Conservation (phyloP, 64 coral and sea anemone species). For the Orbicella faveolata region DNA sequence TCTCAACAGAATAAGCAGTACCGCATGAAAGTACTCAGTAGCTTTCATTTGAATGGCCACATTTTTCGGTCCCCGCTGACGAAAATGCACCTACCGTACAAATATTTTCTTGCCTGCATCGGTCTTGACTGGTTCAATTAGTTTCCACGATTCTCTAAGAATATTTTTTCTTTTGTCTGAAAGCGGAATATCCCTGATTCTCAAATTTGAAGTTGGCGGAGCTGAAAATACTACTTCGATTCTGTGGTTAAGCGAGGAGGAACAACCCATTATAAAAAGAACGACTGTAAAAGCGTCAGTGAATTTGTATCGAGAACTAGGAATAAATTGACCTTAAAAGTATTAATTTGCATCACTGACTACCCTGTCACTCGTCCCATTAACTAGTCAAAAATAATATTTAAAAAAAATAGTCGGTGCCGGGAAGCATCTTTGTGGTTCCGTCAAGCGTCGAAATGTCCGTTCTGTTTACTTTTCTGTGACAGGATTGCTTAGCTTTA, state of each 20-base stretch:
- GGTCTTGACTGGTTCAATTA: slow-evolving; percentile 52
- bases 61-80: no score
- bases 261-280: not conserved
- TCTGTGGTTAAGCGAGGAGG: not conserved
- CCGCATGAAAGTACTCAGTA: no score
- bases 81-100: slow-evolving; percentile 11
- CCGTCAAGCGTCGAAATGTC: no score
- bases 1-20: no score
- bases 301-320: not conserved
- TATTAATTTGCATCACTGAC: no score
- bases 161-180: not conserved
- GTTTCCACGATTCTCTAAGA: slow-evolving; percentile 27
- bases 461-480: no score
- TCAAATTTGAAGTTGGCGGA: not conserved
- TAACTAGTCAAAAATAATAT: no score
- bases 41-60: no score
- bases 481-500: no score
- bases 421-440: no score
- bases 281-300: not conserved
- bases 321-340: not conserved
- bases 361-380: no score
- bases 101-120: slow-evolving; percentile 31
- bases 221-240: not conserved
- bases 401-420: no score
- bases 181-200: not conserved